Evolutionary conservation across 1,140 invertebrate species (phyloP).

Genomic region (Lordiphosa mommai): DNA sequence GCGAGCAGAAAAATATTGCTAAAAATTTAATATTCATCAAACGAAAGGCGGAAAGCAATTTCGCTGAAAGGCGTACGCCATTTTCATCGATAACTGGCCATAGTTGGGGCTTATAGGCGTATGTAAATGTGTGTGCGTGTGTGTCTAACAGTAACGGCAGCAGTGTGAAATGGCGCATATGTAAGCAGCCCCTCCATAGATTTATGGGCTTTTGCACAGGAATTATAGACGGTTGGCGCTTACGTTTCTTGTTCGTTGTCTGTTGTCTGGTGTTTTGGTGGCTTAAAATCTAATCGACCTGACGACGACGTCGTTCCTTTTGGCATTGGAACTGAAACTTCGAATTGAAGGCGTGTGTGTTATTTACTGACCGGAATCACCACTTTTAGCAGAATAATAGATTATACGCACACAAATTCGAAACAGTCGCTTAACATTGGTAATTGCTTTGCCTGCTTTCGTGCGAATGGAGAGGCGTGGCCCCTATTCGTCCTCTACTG

Average conservation of each 20-base stretch:
- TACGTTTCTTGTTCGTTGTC: conserved; percentile 47
- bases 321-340: conserved; percentile 36
- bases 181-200: conserved; percentile 61
- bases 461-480: too few species aligned
- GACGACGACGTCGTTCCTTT: conserved; percentile 12
- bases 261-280: conserved; percentile 27
- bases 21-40: conserved; percentile 63
- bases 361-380: conserved; percentile 77
- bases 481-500: too few species aligned
- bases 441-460: background rate
- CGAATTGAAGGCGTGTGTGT: conserved; percentile 41
- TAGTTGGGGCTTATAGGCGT: conserved; percentile 1
- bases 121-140: conserved; percentile 21
- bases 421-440: background rate
- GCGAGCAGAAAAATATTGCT: conserved; percentile 2
- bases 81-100: conserved; percentile 59
- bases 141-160: conserved; percentile 53
- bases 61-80: conserved; percentile 62
- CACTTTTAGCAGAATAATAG: conserved; percentile 75
- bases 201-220: conserved; percentile 72
- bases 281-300: conserved; percentile 69
- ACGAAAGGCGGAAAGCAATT: conserved; percentile 61
- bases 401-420: conserved; percentile 42
- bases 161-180: conserved; percentile 76
- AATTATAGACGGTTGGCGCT: conserved; percentile 70